These are phyloP conservation scores for Lasius platythorax DNA, from an alignment of 2,888 invertebrate genomes.

Conservation along the genomic window DNA sequence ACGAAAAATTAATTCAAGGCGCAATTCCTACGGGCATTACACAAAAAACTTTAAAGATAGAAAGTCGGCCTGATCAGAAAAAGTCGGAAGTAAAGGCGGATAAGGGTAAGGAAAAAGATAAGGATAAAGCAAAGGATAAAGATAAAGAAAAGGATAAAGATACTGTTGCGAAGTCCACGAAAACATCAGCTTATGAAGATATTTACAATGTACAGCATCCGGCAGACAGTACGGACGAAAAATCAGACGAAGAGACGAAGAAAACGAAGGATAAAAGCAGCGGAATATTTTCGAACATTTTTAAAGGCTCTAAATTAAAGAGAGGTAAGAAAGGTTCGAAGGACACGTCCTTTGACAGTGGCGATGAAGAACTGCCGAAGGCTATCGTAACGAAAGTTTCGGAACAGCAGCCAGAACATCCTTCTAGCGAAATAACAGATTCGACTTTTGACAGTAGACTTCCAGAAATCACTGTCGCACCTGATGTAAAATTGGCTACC, in stretches of 20 bases:
- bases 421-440: constrained; percentile 13
- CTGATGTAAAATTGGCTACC: constrained; percentile 82
- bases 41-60: constrained; percentile 73
- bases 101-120: constrained; percentile 33
- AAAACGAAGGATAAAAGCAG: constrained; percentile 80
- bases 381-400: constrained; percentile 69
- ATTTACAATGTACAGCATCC: constrained; percentile 77
- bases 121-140: constrained; percentile 22
- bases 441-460: constrained; percentile 19
- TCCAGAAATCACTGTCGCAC: neutral
- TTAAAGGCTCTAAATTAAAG: constrained; percentile 82
- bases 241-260: constrained; percentile 67
- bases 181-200: constrained; percentile 77
- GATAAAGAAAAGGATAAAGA: constrained; percentile 45
- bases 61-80: constrained; percentile 51
- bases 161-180: neutral
- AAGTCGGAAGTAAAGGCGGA: constrained; percentile 19
- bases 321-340: constrained; percentile 81
- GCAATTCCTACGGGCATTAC: constrained; percentile 83
- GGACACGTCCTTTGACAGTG: constrained; percentile 82
- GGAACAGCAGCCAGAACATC: constrained; percentile 58
- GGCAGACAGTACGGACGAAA: constrained; percentile 61
- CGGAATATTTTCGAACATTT: constrained; percentile 82
- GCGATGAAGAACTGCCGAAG: constrained; percentile 80
- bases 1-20: constrained; percentile 86